A percentile compares a stretch with the other conserved stretches of the same genome.
These are phyloP conservation scores for Myioborus melanocephalus DNA, from an alignment of 2,797 vertebrate genomes.

Conservation along the genomic window DNA sequence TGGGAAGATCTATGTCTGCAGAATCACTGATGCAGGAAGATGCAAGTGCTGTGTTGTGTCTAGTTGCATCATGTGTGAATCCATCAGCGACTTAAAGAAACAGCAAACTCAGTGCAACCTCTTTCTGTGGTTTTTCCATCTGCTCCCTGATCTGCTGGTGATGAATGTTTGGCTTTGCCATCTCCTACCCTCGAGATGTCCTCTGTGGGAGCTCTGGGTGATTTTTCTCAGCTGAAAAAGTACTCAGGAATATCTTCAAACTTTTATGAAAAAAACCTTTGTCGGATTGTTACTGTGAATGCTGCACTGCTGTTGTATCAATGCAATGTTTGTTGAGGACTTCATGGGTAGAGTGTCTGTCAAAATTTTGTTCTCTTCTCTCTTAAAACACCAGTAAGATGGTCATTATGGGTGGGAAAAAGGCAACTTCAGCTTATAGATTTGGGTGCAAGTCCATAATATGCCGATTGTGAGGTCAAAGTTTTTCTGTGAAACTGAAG, in stretches of 20 bases:
- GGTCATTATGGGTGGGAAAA: neutral
- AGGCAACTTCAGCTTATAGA: neutral
- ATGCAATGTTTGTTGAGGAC: neutral
- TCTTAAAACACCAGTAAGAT: neutral
- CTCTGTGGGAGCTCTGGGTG: neutral
- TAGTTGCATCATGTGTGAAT: constrained; percentile 66
- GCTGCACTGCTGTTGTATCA: fast-evolving
- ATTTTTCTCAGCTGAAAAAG: neutral
- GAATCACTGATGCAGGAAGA: constrained; percentile 69
- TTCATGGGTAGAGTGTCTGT: neutral
- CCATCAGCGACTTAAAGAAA: constrained; percentile 67
- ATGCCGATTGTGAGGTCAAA: neutral
- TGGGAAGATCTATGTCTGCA: constrained; percentile 55
- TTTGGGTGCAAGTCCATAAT: fast-evolving
- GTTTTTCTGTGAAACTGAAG: neutral
- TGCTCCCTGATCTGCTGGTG: constrained; percentile 20
- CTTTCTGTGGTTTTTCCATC: constrained; percentile 49
- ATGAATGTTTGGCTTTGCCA: neutral
- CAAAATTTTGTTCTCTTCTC: neutral
- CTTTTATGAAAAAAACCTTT: neutral
- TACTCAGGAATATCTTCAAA: neutral
- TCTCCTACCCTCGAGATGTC: neutral
- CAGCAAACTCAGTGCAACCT: constrained; percentile 24
- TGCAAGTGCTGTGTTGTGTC: constrained; percentile 66
- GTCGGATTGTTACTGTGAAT: neutral